phyloP scores from a whole-genome alignment of 2,113 vertebrate species.

The Morone saxatilis region DNA sequence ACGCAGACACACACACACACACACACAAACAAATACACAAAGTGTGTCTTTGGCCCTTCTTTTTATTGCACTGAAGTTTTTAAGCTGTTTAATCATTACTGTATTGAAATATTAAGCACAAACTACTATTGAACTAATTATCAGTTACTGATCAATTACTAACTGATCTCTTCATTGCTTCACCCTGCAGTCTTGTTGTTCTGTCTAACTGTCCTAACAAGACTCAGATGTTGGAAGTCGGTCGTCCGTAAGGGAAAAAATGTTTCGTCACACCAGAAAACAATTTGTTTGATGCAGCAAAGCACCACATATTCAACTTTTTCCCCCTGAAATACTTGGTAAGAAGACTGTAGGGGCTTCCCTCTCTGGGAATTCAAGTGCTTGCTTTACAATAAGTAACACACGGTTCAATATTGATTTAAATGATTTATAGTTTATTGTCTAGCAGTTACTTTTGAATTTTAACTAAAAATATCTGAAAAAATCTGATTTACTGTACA shows the following conservation, averaged over 20 bases:
- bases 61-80: constrained; percentile 4
- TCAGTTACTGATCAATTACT: constrained; percentile 59
- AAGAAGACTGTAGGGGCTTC: constrained; percentile 57
- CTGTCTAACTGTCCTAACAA: constrained; percentile 64
- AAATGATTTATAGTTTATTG: neutral
- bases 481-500: neutral
- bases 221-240: constrained; percentile 75
- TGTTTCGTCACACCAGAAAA: constrained; percentile 79
- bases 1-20: neutral
- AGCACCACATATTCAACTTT: constrained; percentile 51
- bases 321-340: constrained; percentile 30
- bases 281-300: constrained; percentile 75
- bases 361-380: constrained; percentile 45
- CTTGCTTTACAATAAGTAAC: constrained; percentile 19
- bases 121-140: constrained; percentile 49
- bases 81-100: constrained; percentile 10
- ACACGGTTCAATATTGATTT: neutral
- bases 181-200: constrained; percentile 63
- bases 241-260: constrained; percentile 53
- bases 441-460: neutral
- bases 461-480: neutral
- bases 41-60: constrained; percentile 1
- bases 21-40: constrained; percentile 12
- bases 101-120: constrained; percentile 12
- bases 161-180: constrained; percentile 53